Evolutionary conservation across 2,797 vertebrate genomes (phyloP).

Genomic region (Danio tinwini): DNA sequence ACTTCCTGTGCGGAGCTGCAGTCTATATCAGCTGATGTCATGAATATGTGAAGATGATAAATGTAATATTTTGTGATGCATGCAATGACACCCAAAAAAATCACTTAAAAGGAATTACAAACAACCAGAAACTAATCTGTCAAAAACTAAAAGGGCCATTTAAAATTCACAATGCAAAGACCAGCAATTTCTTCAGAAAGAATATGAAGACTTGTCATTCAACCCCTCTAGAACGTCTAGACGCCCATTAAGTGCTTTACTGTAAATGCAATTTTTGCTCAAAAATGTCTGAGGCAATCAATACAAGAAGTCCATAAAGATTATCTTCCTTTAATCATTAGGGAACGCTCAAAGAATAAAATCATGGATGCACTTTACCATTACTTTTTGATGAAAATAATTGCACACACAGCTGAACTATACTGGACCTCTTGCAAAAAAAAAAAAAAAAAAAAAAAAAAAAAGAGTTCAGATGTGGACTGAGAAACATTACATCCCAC

Average conservation of each 20-base stretch:
- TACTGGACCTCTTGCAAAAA: not conserved
- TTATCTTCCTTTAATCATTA: constrained; percentile 5
- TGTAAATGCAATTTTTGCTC: constrained; percentile 16
- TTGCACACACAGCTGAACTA: not conserved
- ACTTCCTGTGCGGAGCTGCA: too few species aligned
- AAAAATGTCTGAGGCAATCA: constrained; percentile 2
- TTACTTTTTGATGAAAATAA: not conserved
- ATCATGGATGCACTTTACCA: not conserved
- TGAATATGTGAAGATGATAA: not conserved
- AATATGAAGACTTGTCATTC: not conserved
- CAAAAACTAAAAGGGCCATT: not conserved
- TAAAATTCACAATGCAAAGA: not conserved
- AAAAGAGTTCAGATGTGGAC: not conserved
- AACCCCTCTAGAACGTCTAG: not conserved
- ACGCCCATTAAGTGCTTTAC: constrained; percentile 25
- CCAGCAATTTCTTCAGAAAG: not conserved
- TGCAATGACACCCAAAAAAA: not conserved
- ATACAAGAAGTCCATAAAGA: constrained; percentile 6
- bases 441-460: not conserved
- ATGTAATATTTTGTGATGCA: not conserved
- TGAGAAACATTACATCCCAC: not conserved
- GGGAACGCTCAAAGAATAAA: not conserved
- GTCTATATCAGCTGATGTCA: not conserved
- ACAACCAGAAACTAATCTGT: not conserved
- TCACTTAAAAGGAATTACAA: not conserved